Conservation (phyloP, 2,888 invertebrate species). For the Dolichopus griseipennis region DNA sequence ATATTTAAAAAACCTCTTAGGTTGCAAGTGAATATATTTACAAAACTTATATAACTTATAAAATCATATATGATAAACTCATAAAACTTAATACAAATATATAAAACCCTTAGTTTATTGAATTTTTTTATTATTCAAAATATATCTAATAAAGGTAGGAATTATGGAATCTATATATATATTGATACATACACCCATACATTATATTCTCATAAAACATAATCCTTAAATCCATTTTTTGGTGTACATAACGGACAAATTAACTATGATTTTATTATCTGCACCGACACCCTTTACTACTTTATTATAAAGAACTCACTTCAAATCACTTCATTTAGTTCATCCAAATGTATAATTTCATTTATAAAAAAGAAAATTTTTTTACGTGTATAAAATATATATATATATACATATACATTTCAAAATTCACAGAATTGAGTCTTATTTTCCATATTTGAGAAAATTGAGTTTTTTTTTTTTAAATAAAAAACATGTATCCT, state of each 20-base stretch:
- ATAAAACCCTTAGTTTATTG: not conserved
- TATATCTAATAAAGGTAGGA: not conserved
- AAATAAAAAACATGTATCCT: not conserved
- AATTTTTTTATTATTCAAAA: not conserved
- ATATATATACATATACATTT: no score
- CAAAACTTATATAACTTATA: no score
- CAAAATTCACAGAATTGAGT: no score
- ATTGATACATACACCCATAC: no score
- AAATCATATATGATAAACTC: no score
- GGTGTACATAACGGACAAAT: not conserved
- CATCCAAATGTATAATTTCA: not conserved
- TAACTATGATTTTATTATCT: conserved; percentile 1
- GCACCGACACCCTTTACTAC: not conserved
- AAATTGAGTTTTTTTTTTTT: not conserved
- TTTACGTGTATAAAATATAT: no score
- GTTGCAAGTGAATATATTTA: not conserved
- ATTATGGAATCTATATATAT: no score
- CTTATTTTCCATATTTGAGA: not conserved
- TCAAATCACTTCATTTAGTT: not conserved
- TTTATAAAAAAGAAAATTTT: not conserved
- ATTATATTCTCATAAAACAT: not conserved
- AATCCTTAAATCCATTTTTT: conserved; percentile 1
- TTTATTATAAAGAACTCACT: not conserved
- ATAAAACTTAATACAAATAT: not conserved
- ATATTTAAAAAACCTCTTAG: not conserved